Conservation (phyloP, 2,888 invertebrate genomes). For the Torymus texanus region DNA sequence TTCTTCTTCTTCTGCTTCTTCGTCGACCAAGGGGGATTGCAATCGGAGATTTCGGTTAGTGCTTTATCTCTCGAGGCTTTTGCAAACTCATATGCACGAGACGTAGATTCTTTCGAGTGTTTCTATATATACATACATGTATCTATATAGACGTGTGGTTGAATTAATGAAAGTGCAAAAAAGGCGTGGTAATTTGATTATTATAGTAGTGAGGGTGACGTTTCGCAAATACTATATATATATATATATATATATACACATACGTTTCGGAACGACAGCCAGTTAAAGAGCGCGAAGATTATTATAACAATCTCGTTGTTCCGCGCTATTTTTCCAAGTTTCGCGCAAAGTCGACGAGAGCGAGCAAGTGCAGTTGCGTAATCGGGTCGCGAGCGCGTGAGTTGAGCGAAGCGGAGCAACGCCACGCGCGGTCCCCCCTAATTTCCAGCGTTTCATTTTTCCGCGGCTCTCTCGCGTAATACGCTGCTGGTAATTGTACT, state of each 20-base stretch:
- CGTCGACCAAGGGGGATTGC: background rate
- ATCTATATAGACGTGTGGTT: background rate
- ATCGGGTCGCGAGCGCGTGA: conserved; percentile 7
- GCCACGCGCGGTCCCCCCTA: background rate
- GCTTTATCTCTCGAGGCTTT: background rate
- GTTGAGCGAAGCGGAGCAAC: conserved; percentile 9
- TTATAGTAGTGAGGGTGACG: background rate
- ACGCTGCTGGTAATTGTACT: conserved; percentile 28
- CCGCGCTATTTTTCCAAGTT: conserved; percentile 3
- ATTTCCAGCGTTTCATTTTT: conserved; percentile 39
- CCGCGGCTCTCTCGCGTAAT: conserved; percentile 22
- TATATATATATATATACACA: background rate
- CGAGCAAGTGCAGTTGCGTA: background rate
- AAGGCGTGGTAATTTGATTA: conserved; percentile 29
- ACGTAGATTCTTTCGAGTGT: background rate
- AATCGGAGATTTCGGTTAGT: conserved; percentile 22
- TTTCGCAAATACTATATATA: background rate
- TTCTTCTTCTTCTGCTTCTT: too few species aligned
- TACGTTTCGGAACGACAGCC: background rate
- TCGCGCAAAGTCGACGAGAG: background rate
- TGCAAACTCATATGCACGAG: conserved; percentile 16
- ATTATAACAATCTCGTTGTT: background rate
- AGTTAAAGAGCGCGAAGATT: background rate
- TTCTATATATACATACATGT: too few species aligned
- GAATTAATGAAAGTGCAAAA: background rate